These are phyloP conservation scores for Ceryle rudis DNA, from an alignment of 2,797 vertebrate genomes.

Conservation along the genomic window DNA sequence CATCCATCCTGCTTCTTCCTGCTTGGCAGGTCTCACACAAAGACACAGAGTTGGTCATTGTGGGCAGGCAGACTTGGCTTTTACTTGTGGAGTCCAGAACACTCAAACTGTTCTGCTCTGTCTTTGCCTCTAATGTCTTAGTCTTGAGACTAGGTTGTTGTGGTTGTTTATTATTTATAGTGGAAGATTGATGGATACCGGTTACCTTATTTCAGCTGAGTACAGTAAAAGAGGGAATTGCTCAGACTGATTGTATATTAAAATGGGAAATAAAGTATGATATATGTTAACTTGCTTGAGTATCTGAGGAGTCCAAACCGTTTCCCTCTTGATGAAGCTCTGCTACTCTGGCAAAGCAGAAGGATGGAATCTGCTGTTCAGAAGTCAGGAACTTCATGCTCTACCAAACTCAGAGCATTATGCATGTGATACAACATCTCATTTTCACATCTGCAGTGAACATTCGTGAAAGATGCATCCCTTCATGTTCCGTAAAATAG, in stretches of 20 bases:
- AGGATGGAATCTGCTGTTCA: neutral
- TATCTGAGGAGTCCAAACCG: neutral
- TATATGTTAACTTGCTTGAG: neutral
- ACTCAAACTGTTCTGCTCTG: neutral
- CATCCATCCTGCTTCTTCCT: neutral
- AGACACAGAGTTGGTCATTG: neutral
- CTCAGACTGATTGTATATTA: neutral
- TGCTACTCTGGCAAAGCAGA: neutral
- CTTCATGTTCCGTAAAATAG: neutral
- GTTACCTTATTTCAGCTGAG: neutral
- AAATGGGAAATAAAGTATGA: neutral
- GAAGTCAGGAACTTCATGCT: neutral
- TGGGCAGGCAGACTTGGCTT: neutral
- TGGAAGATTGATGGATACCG: neutral
- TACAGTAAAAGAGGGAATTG: neutral
- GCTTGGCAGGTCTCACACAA: fast-evolving
- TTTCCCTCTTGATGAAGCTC: neutral
- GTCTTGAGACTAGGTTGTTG: neutral
- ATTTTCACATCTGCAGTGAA: neutral
- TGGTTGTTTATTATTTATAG: neutral
- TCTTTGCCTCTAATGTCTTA: neutral
- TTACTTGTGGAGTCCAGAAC: neutral
- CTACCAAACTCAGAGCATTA: neutral
- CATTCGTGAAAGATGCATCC: neutral
- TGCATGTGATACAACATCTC: neutral